Evolutionary conservation across 2,797 vertebrate genomes (phyloP).

Genomic region (Sebastes itinus): DNA sequence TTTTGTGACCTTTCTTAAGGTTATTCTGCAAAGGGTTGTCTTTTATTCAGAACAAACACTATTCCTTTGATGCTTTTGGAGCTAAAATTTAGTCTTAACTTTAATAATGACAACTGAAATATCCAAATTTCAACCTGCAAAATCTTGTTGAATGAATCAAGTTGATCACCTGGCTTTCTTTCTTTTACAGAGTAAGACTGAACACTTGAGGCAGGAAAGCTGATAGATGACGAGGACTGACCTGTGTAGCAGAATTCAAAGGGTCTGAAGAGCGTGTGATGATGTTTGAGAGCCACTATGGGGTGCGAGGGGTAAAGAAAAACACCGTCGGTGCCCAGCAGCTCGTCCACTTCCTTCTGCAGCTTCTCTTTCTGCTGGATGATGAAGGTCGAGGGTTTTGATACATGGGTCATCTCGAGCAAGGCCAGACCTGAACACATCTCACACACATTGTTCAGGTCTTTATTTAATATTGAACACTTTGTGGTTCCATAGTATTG

Average conservation of each 20-base stretch:
- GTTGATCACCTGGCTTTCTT: not conserved
- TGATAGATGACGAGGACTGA: constrained; percentile 32
- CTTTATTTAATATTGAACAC: too few relatives aligned
- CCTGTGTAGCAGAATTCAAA: constrained; percentile 92
- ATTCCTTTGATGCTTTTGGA: not conserved
- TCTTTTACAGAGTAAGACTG: not conserved
- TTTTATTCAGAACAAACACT: not conserved
- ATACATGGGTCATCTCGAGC: constrained; percentile 64
- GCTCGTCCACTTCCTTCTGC: constrained; percentile 80
- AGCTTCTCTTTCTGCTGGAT: constrained; percentile 85
- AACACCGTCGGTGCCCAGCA: constrained; percentile 86
- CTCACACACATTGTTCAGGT: not conserved
- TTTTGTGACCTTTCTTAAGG: not conserved
- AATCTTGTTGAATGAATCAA: not conserved
- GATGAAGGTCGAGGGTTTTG: constrained; percentile 60
- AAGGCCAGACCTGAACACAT: constrained; percentile 79
- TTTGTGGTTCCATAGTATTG: too few relatives aligned
- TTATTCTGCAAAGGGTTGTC: too few relatives aligned
- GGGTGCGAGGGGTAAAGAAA: constrained; percentile 89
- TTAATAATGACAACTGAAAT: not conserved
- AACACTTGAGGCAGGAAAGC: not conserved
- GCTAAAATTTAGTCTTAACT: not conserved
- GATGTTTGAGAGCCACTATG: constrained; percentile 86
- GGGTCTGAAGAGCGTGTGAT: constrained; percentile 86
- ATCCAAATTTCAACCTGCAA: not conserved